Conservation (phyloP, 1,140 invertebrate genomes). For the Zaprionus nigranus region DNA sequence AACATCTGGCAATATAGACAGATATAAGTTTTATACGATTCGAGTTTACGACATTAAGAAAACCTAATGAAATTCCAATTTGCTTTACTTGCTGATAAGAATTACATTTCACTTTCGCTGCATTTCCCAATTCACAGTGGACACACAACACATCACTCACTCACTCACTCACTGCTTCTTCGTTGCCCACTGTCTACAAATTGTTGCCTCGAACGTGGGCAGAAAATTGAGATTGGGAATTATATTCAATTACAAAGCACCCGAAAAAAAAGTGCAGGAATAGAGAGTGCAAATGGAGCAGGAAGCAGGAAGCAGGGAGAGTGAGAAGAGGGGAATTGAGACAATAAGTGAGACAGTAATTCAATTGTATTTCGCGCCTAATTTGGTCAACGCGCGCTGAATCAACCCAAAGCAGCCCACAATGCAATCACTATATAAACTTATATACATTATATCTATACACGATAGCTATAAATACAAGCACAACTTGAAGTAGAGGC, state of each 20-base stretch:
- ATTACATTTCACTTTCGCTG: constrained; percentile 7
- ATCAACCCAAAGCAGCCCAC: constrained; percentile 56
- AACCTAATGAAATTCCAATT: not conserved
- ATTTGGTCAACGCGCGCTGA: constrained; percentile 68
- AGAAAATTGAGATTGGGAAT: constrained; percentile 50
- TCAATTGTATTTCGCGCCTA: constrained; percentile 78
- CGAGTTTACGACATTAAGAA: not conserved
- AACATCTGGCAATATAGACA: not conserved
- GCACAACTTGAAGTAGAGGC: not conserved
- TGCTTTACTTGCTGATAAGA: not conserved
- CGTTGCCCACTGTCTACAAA: constrained; percentile 12
- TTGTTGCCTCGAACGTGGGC: constrained; percentile 1
- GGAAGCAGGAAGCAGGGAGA: no score
- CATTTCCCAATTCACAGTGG: not conserved
- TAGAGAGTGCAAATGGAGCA: constrained; percentile 12
- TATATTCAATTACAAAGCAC: constrained; percentile 61
- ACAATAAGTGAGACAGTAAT: constrained; percentile 38
- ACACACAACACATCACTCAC: not conserved
- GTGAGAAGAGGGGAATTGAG: not conserved
- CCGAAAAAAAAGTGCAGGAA: constrained; percentile 19
- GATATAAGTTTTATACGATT: not conserved
- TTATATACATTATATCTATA: constrained; percentile 19
- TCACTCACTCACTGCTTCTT: not conserved
- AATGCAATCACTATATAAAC: constrained; percentile 55
- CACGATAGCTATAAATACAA: constrained; percentile 1